These are phyloP conservation scores for Coelogynopora nodosa DNA, from an alignment of 2,888 invertebrate genomes.

Conservation along the genomic window DNA sequence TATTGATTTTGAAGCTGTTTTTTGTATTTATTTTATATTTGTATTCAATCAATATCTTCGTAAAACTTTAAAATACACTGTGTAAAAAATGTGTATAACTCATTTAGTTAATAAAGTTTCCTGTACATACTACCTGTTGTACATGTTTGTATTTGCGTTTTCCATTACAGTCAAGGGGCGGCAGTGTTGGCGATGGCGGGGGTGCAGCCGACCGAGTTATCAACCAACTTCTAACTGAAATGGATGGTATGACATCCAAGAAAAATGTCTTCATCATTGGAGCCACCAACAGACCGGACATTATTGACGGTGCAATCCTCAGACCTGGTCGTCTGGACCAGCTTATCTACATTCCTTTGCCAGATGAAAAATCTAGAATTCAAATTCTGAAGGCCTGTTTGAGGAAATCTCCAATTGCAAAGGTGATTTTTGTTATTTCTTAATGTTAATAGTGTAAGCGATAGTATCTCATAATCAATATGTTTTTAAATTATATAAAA, in stretches of 20 bases:
- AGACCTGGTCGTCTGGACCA: slow-evolving; percentile 98
- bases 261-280: slow-evolving; percentile 99
- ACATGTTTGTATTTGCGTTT: slow-evolving; percentile 22
- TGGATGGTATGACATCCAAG: slow-evolving; percentile 95
- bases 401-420: slow-evolving; percentile 81
- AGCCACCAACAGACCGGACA: slow-evolving; percentile 85
- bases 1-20: too few species aligned
- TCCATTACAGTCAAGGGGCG: slow-evolving; percentile 45
- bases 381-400: slow-evolving; percentile 90
- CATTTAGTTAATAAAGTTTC: too few species aligned
- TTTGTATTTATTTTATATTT: too few species aligned
- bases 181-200: slow-evolving; percentile 44
- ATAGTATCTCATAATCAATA: too few species aligned
- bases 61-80: too few species aligned
- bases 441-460: too few species aligned
- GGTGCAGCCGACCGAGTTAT: slow-evolving; percentile 96
- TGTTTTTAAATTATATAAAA: too few species aligned
- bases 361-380: slow-evolving; percentile 94
- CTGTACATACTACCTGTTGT: too few species aligned
- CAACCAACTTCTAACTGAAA: slow-evolving; percentile 98
- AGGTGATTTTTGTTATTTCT: background rate
- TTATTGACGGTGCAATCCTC: slow-evolving; percentile 89
- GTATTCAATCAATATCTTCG: too few species aligned
- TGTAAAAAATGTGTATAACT: too few species aligned
- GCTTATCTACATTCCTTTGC: slow-evolving; percentile 97